phyloP scores from a whole-genome alignment of 2,888 invertebrate species.

The Diplolepis rosae region DNA sequence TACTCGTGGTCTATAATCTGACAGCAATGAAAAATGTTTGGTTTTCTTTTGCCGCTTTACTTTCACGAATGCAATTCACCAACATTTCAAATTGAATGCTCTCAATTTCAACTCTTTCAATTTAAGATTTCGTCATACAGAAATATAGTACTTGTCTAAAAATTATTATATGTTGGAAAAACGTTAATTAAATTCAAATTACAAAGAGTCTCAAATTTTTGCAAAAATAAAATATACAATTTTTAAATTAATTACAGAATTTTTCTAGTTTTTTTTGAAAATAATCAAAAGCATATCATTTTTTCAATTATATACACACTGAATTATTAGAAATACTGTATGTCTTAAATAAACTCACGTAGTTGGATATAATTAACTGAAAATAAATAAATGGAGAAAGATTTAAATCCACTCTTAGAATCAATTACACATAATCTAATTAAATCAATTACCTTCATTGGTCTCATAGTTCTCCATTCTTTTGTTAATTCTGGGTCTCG shows the following conservation, averaged over 20 bases:
- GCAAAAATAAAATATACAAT: too few relatives aligned
- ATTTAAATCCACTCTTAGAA: conserved; percentile 7
- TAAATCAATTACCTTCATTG: conserved; percentile 57
- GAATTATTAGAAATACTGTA: not conserved
- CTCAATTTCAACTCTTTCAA: not conserved
- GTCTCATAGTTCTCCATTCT: conserved; percentile 73
- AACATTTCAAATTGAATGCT: not conserved
- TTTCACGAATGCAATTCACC: conserved; percentile 11
- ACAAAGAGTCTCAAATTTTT: too few relatives aligned
- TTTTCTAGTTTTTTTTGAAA: too few relatives aligned
- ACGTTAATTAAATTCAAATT: too few relatives aligned
- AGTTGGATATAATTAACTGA: conserved; percentile 28
- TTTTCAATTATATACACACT: not conserved
- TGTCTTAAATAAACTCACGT: conserved; percentile 7
- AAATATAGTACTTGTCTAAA: too few relatives aligned
- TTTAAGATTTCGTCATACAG: not conserved
- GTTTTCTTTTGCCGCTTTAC: conserved; percentile 27
- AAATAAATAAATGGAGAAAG: conserved; percentile 30
- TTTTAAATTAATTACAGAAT: too few relatives aligned
- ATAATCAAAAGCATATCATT: too few relatives aligned
- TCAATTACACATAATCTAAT: not conserved
- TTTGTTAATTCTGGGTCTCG: conserved; percentile 73
- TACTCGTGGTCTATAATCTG: conserved; percentile 59
- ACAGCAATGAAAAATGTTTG: conserved; percentile 30
- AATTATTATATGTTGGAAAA: too few relatives aligned